Evolutionary conservation across 2,113 vertebrate species (phyloP), one percentile per base, ranked within the genome.

Genomic region (Arothron firmamentum): DNA sequence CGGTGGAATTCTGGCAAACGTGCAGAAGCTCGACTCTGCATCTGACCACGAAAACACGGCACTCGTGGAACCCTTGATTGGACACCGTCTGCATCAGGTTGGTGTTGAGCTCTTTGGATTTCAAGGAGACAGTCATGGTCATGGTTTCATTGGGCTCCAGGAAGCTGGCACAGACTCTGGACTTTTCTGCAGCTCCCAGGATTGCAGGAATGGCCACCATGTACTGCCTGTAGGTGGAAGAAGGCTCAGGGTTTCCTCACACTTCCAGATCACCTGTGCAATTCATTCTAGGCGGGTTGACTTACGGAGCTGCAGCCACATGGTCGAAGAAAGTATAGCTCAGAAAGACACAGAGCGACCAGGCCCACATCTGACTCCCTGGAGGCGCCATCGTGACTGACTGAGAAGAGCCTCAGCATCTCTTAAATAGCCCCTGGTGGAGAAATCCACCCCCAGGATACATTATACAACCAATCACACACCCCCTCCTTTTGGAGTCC

Each of bases 141-240:
- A 90, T 46, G 42, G 67, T 72, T 75, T 90, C 79, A 9, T 73
- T 87, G 52, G 84, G 79, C 21, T 84, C 59, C 56, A 90, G 54
- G 49, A 91, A 59, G 61, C 67, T 89, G 0, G 38, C 52, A 56
- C 88, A 91, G 21, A 90, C 53, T 38, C 57, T 81, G 12, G 77
- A 75, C 17, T 81, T 42, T 45, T 81, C 64, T 61, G 79, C 89
- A 9, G 88, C 71, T 58, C 87, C 77, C 12, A 90, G 77, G 38
- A 84, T 48, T 1, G 85, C 86, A 62, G 90, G 88, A 57, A 90
- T 59, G 31, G 82, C 73, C 12, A 90, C 87, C 46, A 85, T 67
- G 76, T 84, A 86, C 2, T 77, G 25, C 53, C 86, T 86, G 28
- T 13, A 6, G 45, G 2, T 9, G 11, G 10, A 38, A 10, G 34